These are phyloP conservation scores for Pachypanchax playfairii DNA, from an alignment of 2,113 vertebrate genomes.

Conservation along the genomic window DNA sequence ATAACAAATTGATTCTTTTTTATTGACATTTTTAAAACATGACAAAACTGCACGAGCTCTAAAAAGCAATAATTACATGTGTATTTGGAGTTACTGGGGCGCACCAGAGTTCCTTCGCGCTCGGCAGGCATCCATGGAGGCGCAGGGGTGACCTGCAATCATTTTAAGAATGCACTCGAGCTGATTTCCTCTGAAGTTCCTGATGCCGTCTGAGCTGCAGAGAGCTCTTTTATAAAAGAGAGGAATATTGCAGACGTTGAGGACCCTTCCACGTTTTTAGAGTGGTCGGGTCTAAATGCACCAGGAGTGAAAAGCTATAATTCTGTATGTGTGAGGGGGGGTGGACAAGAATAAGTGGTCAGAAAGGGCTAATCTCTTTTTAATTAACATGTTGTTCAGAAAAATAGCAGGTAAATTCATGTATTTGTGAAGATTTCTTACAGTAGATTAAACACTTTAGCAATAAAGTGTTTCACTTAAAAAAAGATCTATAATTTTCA, in stretches of 20 bases:
- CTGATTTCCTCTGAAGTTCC: slow-evolving; percentile 47
- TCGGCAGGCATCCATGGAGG: slow-evolving; percentile 14
- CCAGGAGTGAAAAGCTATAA: slow-evolving; percentile 56
- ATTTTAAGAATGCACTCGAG: slow-evolving; percentile 72
- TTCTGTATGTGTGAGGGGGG: slow-evolving; percentile 36
- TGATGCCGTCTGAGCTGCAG: slow-evolving; percentile 38
- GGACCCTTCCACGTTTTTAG: slow-evolving; percentile 59
- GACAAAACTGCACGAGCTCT: neutral
- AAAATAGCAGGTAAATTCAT: slow-evolving; percentile 59
- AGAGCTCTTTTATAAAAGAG: slow-evolving; percentile 52
- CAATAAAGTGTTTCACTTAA: slow-evolving; percentile 1
- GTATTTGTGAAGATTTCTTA: slow-evolving; percentile 35
- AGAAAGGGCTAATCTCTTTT: slow-evolving; percentile 79
- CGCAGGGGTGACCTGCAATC: slow-evolving; percentile 59
- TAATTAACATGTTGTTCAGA: slow-evolving; percentile 72
- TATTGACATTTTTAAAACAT: neutral
- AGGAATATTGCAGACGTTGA: slow-evolving; percentile 60
- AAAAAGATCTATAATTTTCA: too few species aligned
- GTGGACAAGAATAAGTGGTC: slow-evolving; percentile 15
- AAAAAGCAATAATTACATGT: neutral
- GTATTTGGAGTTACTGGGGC: slow-evolving; percentile 5
- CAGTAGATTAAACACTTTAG: slow-evolving; percentile 43
- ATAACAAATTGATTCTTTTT: too few species aligned
- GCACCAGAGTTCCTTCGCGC: slow-evolving; percentile 3
- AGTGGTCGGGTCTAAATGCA: slow-evolving; percentile 49